Evolutionary conservation across 2,888 invertebrate species (phyloP).

Genomic region (Allophyes oxyacanthae): DNA sequence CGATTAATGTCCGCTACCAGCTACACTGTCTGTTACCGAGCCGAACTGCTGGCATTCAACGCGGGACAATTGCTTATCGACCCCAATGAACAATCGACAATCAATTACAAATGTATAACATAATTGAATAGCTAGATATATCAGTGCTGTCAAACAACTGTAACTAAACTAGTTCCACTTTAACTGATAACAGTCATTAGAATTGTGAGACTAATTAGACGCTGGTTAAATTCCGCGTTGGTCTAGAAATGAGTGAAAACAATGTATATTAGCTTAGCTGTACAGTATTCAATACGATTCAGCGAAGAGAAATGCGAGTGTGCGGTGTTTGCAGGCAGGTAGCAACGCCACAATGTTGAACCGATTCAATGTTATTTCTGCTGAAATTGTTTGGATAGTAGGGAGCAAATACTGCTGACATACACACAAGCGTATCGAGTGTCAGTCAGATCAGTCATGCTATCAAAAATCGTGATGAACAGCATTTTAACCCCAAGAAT

Average conservation of each 20-base stretch:
- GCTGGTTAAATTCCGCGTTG: conserved; percentile 27
- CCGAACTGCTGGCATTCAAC: neutral
- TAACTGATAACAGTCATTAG: conserved; percentile 24
- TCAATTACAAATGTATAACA: conserved; percentile 7
- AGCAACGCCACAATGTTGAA: too few relatives aligned
- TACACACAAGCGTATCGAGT: too few relatives aligned
- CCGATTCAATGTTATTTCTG: too few relatives aligned
- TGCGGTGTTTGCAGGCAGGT: neutral
- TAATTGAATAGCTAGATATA: neutral
- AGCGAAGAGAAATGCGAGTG: neutral
- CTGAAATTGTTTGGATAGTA: too few relatives aligned
- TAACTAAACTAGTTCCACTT: conserved; percentile 29
- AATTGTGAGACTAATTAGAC: conserved; percentile 17
- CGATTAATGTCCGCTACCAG: conserved; percentile 36
- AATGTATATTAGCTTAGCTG: neutral
- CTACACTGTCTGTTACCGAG: conserved; percentile 7
- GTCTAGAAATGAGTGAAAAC: conserved; percentile 13
- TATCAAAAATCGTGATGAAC: too few relatives aligned
- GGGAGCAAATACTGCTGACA: too few relatives aligned
- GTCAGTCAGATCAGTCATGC: too few relatives aligned
- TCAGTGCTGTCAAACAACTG: conserved; percentile 9
- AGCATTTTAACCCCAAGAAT: too few relatives aligned
- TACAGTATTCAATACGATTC: neutral
- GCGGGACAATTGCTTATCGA: conserved; percentile 2
- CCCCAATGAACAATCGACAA: conserved; percentile 1